Percentiles rank a stretch among this genome's conserved stretches.
phyloP scores from a whole-genome alignment of 2,888 invertebrate species.

The Caenorhabditis sp. region DNA sequence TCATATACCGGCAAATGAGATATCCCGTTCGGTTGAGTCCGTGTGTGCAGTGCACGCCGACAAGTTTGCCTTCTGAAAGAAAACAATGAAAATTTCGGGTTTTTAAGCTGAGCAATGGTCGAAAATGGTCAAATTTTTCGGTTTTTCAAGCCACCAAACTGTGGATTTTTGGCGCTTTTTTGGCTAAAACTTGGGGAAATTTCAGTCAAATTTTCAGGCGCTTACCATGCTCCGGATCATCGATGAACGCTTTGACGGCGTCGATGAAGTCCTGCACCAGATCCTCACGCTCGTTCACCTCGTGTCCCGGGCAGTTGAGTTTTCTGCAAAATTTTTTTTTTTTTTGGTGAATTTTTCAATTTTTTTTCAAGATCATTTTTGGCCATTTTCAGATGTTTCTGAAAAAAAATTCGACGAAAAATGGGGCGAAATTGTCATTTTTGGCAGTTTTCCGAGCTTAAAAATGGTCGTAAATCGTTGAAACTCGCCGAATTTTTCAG shows the following conservation, averaged over 20 bases:
- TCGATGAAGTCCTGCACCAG: constrained; percentile 71
- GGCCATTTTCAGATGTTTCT: not conserved
- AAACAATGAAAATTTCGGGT: not conserved
- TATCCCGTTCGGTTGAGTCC: constrained; percentile 86
- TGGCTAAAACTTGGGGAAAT: no score
- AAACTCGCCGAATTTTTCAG: not conserved
- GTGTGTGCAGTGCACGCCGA: constrained; percentile 86
- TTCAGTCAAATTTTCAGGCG: no score
- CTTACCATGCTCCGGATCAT: constrained; percentile 59
- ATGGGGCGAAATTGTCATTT: no score
- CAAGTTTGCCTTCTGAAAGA: constrained; percentile 77
- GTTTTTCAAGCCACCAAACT: no score
- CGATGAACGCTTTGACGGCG: constrained; percentile 66
- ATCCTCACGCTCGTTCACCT: constrained; percentile 73
- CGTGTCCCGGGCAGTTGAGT: constrained; percentile 75
- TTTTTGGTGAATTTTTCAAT: no score
- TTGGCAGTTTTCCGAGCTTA: no score
- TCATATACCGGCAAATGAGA: constrained; percentile 84
- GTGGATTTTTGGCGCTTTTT: no score
- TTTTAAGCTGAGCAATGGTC: no score
- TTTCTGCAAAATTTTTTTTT: constrained; percentile 65
- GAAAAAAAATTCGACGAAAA: not conserved
- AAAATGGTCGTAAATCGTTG: no score
- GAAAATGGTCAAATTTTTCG: not conserved
- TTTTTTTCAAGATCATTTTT: no score